Base-by-base conservation (phyloP, 2,888 invertebrate genomes). In the Lottia gigantea region DNA sequence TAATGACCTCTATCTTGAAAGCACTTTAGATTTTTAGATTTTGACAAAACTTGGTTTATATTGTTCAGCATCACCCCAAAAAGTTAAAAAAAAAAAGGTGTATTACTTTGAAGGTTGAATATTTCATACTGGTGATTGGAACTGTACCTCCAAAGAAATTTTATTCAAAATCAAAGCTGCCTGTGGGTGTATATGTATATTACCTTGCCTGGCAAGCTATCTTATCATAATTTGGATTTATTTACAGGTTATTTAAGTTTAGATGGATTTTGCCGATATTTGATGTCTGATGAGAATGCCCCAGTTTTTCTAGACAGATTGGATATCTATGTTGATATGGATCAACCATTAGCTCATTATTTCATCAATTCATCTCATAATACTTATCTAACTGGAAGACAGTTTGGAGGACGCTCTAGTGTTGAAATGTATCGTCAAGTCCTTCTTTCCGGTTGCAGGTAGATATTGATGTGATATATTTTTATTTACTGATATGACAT, bases 251-350 rank as follows among this genome's bases (percentile, higher is more conserved):
- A 84, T 80, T 90, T 98, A 79, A 95, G 95, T 73, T 94, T 97
- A 89, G 98, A 98, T 89, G 98, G 98, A 49, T 92, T 99, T 81
- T 96, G 98, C 89, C 93, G 98, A 74, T 99, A 98, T 91, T 92
- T 99, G 79, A 99, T 99, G 97, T 98, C 98, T 0, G 99, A 99
- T 89, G 99, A 99, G 90, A 99, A 99, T 90, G 97, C 98, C 0
- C 98, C 99, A 0, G 98, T 99, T 76, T 99, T 99, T 90, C 91
- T 99, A 79, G 99, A 99, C 90, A 92, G 98, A n/a, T 91, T 98
- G 80, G 98, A 98, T 88, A 94, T 95, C 85, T 91, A 91, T 83
- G 90, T 91, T 88, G 98, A 99, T 79, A 98, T 99, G 99, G 98
- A 99, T 88, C 97, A 98, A 88, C 95, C 99, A 0, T 89, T 99